These are phyloP conservation scores for Andricus curvator DNA, from an alignment of 2,888 invertebrate genomes.

Conservation along the genomic window DNA sequence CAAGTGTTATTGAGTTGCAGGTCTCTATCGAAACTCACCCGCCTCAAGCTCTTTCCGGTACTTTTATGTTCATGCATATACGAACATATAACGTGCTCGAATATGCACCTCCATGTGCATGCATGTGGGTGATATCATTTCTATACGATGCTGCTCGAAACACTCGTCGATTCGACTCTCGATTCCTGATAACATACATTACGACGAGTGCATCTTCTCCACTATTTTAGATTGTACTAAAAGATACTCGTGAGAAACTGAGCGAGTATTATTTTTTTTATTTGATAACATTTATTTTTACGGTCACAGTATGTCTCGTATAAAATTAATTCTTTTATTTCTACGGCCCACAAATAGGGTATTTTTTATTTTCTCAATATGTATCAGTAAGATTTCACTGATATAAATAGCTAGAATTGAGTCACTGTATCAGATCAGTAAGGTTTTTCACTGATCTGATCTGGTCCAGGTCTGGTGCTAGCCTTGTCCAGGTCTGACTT, in stretches of 20 bases:
- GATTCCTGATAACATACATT: slow-evolving; percentile 38
- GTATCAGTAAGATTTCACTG: too few relatives aligned
- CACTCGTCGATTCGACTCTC: slow-evolving; percentile 36
- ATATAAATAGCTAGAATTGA: too few relatives aligned
- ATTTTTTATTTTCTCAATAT: too few relatives aligned
- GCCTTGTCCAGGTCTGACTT: too few relatives aligned
- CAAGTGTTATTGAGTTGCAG: slow-evolving; percentile 55
- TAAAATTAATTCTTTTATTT: not conserved
- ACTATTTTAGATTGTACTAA: slow-evolving; percentile 31
- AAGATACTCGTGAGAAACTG: slow-evolving; percentile 13
- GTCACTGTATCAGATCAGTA: too few relatives aligned
- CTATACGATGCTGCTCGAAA: slow-evolving; percentile 10
- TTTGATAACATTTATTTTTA: not conserved
- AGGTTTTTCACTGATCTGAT: too few relatives aligned
- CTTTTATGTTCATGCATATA: slow-evolving; percentile 8
- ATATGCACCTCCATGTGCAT: slow-evolving; percentile 20
- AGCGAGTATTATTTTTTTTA: not conserved
- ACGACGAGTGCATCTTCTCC: slow-evolving; percentile 17
- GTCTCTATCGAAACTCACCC: slow-evolving; percentile 52
- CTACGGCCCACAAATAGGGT: too few relatives aligned
- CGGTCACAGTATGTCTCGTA: not conserved
- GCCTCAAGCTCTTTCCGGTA: slow-evolving; percentile 48
- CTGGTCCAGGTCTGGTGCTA: too few relatives aligned
- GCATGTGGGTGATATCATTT: slow-evolving; percentile 47
- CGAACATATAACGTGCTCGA: not conserved